Conservation (phyloP, 2,888 invertebrate species). For the Ophion ventricosus region DNA sequence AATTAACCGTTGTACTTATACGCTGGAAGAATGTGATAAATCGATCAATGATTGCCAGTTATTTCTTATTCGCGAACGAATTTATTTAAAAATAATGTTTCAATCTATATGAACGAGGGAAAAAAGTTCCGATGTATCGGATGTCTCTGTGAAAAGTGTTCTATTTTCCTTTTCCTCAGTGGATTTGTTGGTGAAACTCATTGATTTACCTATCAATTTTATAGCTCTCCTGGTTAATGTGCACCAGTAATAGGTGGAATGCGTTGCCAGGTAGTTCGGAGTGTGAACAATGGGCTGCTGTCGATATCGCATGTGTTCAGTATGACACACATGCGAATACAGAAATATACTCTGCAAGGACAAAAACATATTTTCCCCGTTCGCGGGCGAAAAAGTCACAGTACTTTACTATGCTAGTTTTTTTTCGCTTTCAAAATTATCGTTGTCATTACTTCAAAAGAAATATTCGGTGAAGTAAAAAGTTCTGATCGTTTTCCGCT, state of each 20-base stretch:
- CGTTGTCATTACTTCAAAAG: too few species aligned
- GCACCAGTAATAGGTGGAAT: constrained; percentile 8
- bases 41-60: too few species aligned
- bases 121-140: background rate
- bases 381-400: background rate
- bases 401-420: too few species aligned
- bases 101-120: background rate
- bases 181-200: constrained; percentile 12
- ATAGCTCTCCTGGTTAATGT: background rate
- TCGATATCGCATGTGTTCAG: constrained; percentile 68
- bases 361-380: background rate
- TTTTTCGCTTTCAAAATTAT: too few species aligned
- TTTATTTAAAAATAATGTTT: too few species aligned
- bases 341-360: background rate
- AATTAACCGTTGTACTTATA: too few species aligned
- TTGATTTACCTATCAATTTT: constrained; percentile 49
- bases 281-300: constrained; percentile 62
- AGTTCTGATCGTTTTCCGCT: too few species aligned
- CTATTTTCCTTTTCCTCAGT: background rate
- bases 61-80: too few species aligned
- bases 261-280: constrained; percentile 32
- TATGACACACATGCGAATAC: background rate
- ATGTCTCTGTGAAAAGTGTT: too few species aligned
- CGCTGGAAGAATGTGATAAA: too few species aligned
- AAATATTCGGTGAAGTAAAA: too few species aligned